Evolutionary conservation across 1,140 invertebrate species (phyloP), one percentile per base, ranked within the genome.

Genomic region (Scaptomyza graminum): DNA sequence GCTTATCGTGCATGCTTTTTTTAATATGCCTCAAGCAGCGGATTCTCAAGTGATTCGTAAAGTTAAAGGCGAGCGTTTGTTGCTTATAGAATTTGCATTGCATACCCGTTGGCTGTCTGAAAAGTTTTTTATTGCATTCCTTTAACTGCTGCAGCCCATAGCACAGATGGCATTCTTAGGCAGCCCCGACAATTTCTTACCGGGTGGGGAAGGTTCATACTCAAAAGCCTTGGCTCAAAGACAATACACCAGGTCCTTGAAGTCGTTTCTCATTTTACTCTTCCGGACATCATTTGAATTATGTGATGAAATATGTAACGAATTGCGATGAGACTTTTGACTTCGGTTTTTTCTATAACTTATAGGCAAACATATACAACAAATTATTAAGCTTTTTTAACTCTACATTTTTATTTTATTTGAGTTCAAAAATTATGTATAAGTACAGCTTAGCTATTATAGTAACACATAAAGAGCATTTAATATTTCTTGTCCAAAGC

Each of bases 61-160:
- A 54, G 68, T 43, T 81, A 74, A 77, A 77, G 69, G 47, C 49
- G 34, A 16, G 51, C 54, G 47, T 60, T 68, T 63, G 62, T 72
- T 78, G 71, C 64, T 66, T 77, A 64, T 44, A 79, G 70, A 87
- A 78, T 85, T 85, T 87, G 83, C 83, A 85, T 82, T 78, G 79
- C 82, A 75, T 72, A 18, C 60, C 72, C 52, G 31, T 8, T 47
- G 70, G 67, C 75, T 70, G 82, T 85, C 82, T 85, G 78, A 82
- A 82, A 85, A 88, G 78, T 85, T 85, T 87, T 85, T 88, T 88
- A 85, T 85, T 85, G 82, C 83, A 85, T 85, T 85, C 70, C 78
- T 75, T 71, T 60, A 78, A 75, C 59, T 81, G 81, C 83, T 60
- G 70, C 70, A 68, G 57, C 43, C 37, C 22, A 8, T 12, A 25